Evolutionary conservation across 2,888 invertebrate genomes (phyloP), one percentile per base, ranked within the genome.

Genomic region (Atherix ibis): DNA sequence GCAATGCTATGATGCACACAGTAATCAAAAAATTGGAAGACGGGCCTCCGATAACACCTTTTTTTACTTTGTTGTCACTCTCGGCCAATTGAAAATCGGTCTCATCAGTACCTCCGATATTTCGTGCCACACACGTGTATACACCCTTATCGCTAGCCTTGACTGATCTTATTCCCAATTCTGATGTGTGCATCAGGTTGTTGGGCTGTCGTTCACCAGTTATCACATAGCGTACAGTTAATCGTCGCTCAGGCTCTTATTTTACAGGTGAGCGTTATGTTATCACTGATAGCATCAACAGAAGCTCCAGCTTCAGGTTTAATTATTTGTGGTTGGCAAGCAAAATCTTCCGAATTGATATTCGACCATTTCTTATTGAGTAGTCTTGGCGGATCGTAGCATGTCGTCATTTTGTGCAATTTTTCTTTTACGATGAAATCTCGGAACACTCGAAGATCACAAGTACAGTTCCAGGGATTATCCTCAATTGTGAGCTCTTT

Each of bases 381-480:
- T 2, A 88, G 62, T 48, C 70, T 67, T 1, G 67, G 52, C 0
- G 89, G 91, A 44, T 76, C 73, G 4, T 66, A 63, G 51, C 85
- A 84, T 22, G 84, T 82, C 2, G 79, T 75, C 14, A 73, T 67
- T 1, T 81, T 77, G 47, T 83, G 78, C 13, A 88, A 63, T 34
- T 81, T 81, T 40, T 70, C 70, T 38, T 71, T 67, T 8, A 79
- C 70, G 10, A 75, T 72, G 71, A 78, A 84, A 49, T 82, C 76
- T 29, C 84, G 71, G 44, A 89, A 81, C 13, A 71, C 69, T 49
- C 81, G 75, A 34, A 91, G 62, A 41, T 76, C 73, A 50, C 91
- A 91, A 51, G 89, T 84, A 52, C 91, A 91, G 39, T 77, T 70
- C 89, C 89, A 91, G 0, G 80, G 81, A 53, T 91, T 91, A 40